These are phyloP conservation scores for Eidolon dupreanum DNA, from an alignment of 2,797 vertebrate species.

Conservation along the genomic window DNA sequence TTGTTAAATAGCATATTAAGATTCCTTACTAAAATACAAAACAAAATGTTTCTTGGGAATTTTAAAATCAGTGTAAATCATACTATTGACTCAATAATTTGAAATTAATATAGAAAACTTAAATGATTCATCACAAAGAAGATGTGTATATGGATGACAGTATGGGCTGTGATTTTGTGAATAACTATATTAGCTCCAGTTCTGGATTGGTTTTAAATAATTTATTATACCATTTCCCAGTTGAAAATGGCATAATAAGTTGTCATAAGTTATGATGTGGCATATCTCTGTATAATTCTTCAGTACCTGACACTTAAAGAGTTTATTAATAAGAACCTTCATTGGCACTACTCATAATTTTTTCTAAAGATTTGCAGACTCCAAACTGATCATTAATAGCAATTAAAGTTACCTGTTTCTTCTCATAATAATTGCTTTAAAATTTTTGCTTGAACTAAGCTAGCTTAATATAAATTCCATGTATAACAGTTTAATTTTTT, in stretches of 20 bases:
- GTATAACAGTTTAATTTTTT: background rate
- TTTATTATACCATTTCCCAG: constrained; percentile 10
- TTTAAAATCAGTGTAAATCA: constrained; percentile 44
- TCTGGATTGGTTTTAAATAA: background rate
- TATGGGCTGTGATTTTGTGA: background rate
- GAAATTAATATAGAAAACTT: background rate
- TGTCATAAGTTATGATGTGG: background rate
- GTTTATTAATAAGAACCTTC: background rate
- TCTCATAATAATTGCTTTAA: background rate
- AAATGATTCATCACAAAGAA: constrained; percentile 1
- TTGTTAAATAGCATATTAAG: background rate
- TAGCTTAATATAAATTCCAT: background rate
- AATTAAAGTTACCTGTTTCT: background rate
- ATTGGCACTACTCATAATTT: background rate
- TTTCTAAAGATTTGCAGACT: background rate
- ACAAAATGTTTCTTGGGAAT: background rate
- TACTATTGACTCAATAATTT: constrained; percentile 1
- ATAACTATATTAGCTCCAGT: background rate
- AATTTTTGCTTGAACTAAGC: background rate
- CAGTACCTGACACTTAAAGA: background rate
- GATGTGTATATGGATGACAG: background rate
- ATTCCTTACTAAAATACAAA: constrained; percentile 31
- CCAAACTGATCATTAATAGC: background rate
- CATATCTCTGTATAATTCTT: background rate
- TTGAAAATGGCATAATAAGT: constrained; percentile 37